Evolutionary conservation across 2,797 vertebrate species (phyloP).

Genomic region (Propithecus perrieri): DNA sequence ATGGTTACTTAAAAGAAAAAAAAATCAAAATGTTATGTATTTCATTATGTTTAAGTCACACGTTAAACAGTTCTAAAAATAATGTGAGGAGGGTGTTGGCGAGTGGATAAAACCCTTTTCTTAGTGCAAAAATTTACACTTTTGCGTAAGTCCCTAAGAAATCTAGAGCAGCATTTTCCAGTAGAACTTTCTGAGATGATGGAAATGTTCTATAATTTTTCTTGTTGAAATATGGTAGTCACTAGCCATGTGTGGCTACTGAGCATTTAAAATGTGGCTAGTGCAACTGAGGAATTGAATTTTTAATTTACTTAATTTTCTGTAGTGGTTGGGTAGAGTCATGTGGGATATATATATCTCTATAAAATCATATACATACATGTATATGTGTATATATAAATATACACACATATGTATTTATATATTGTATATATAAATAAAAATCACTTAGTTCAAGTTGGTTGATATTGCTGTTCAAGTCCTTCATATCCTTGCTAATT

Average conservation of each 20-base stretch:
- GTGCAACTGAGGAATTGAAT: not conserved
- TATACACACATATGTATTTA: too few species aligned
- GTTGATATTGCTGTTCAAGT: not conserved
- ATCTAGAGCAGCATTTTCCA: not conserved
- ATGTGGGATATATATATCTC: not conserved
- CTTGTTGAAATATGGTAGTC: not conserved
- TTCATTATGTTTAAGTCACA: not conserved
- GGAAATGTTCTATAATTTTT: not conserved
- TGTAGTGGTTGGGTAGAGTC: not conserved
- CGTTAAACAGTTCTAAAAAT: not conserved
- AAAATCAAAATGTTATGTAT: not conserved
- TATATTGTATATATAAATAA: too few species aligned
- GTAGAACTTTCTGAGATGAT: not conserved
- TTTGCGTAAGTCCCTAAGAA: not conserved
- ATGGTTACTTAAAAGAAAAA: not conserved
- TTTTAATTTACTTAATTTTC: not conserved
- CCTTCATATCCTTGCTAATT: not conserved
- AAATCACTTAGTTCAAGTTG: not conserved
- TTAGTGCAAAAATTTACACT: not conserved
- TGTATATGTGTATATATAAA: not conserved
- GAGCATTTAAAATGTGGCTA: not conserved
- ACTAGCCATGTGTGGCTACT: not conserved
- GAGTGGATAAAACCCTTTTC: not conserved
- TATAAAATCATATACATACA: not conserved
- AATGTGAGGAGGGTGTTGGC: not conserved